phyloP scores from a whole-genome alignment of 2,888 invertebrate genomes.

The Rosalia funebris region DNA sequence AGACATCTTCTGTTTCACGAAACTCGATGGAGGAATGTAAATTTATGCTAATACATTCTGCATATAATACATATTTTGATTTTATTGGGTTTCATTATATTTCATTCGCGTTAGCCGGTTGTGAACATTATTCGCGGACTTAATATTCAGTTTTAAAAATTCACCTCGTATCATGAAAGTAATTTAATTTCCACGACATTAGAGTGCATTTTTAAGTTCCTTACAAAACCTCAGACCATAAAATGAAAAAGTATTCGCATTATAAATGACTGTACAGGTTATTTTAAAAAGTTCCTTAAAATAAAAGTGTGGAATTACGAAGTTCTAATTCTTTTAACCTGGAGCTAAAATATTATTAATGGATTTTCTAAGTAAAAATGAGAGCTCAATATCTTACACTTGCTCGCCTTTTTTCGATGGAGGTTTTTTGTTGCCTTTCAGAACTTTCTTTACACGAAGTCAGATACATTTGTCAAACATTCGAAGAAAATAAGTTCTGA shows the following conservation, averaged over 20 bases:
- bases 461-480: conserved; percentile 50
- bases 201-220: conserved; percentile 42
- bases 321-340: conserved; percentile 57
- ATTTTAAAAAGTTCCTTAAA: conserved; percentile 45
- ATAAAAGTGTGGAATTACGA: conserved; percentile 52
- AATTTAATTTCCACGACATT: conserved; percentile 31
- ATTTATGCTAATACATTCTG: neutral
- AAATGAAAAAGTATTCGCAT: conserved; percentile 43
- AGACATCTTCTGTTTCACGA: too few species aligned
- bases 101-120: neutral
- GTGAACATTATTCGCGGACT: neutral
- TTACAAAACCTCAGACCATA: conserved; percentile 34
- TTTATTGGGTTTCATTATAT: neutral
- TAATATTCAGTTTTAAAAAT: conserved; percentile 2
- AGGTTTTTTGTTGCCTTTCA: conserved; percentile 40
- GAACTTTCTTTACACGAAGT: conserved; percentile 43
- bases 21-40: too few species aligned
- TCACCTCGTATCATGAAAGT: conserved; percentile 22
- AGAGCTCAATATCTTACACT: conserved; percentile 51
- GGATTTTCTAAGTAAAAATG: conserved; percentile 55
- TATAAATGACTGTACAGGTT: conserved; percentile 53
- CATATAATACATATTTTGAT: neutral
- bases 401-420: conserved; percentile 43
- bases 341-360: conserved; percentile 57
- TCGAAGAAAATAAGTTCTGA: conserved; percentile 48